Evolutionary conservation across 2,113 vertebrate species (phyloP).

Genomic region (Siphamia tubifer): DNA sequence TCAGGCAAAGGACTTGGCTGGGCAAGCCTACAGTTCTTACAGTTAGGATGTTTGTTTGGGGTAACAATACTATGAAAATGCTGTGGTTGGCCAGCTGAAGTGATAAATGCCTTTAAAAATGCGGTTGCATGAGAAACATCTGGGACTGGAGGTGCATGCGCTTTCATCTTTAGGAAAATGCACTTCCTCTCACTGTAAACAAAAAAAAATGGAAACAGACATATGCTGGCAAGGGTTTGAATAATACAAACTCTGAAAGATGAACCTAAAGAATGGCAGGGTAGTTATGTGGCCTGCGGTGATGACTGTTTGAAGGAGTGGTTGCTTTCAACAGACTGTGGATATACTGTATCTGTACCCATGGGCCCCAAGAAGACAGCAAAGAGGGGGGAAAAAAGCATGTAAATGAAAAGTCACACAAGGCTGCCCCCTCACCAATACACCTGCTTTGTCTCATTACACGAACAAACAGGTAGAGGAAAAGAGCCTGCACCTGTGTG

Average conservation of each 20-base stretch:
- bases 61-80: constrained; percentile 57
- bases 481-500: constrained; percentile 12
- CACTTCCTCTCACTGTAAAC: constrained; percentile 17
- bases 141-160: constrained; percentile 19
- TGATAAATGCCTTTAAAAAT: constrained; percentile 32
- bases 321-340: constrained; percentile 10
- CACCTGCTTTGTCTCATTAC: constrained; percentile 14
- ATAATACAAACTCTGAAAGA: constrained; percentile 22
- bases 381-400: background rate
- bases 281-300: constrained; percentile 25
- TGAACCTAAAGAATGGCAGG: constrained; percentile 21
- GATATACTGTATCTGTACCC: background rate
- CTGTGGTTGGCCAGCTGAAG: constrained; percentile 33
- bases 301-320: constrained; percentile 10
- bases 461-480: background rate
- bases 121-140: constrained; percentile 44
- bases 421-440: background rate
- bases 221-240: constrained; percentile 10
- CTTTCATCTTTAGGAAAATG: constrained; percentile 47
- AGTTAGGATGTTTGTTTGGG: constrained; percentile 70
- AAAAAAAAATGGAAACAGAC: constrained; percentile 20
- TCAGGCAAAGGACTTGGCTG: constrained; percentile 56
- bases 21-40: constrained; percentile 57
- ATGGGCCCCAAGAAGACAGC: constrained; percentile 1
- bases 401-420: background rate